A percentile compares a stretch with the other conserved stretches of the same genome.
phyloP scores from a whole-genome alignment of 2,113 vertebrate species.

The Anoplopoma fimbria region DNA sequence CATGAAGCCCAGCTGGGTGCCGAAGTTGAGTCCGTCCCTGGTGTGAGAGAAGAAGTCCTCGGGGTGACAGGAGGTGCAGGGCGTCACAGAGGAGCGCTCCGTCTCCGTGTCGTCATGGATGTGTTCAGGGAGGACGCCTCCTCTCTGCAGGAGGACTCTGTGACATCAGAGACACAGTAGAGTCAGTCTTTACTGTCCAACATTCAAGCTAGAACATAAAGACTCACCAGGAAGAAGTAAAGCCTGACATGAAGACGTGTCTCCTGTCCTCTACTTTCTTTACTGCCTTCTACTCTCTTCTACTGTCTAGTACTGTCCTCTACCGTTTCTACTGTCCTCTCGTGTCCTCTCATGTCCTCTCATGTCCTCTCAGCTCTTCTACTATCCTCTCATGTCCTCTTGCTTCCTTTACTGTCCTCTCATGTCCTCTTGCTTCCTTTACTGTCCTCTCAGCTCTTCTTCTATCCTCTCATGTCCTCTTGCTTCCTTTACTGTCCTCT shows the following conservation, averaged over 20 bases:
- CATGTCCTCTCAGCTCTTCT: too few relatives aligned
- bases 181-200: not conserved
- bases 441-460: not conserved
- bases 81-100: constrained; percentile 81
- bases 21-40: constrained; percentile 91
- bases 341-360: not conserved
- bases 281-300: not conserved
- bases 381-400: too few relatives aligned
- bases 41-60: constrained; percentile 91
- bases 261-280: not conserved
- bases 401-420: too few relatives aligned
- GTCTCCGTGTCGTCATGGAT: constrained; percentile 87
- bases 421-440: not conserved
- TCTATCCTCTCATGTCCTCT: not conserved
- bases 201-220: not conserved
- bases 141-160: constrained; percentile 90
- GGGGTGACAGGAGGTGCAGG: constrained; percentile 91
- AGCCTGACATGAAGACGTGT: not conserved
- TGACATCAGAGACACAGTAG: not conserved
- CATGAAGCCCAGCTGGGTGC: constrained; percentile 94
- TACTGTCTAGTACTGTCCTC: too few relatives aligned
- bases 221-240: not conserved
- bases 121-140: constrained; percentile 88
- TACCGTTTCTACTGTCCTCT: too few relatives aligned
- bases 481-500: too few relatives aligned